These are phyloP conservation scores for Paracentrotus lividus DNA, from an alignment of 53 echinoderm and acorn worm genomes.

Conservation along the genomic window DNA sequence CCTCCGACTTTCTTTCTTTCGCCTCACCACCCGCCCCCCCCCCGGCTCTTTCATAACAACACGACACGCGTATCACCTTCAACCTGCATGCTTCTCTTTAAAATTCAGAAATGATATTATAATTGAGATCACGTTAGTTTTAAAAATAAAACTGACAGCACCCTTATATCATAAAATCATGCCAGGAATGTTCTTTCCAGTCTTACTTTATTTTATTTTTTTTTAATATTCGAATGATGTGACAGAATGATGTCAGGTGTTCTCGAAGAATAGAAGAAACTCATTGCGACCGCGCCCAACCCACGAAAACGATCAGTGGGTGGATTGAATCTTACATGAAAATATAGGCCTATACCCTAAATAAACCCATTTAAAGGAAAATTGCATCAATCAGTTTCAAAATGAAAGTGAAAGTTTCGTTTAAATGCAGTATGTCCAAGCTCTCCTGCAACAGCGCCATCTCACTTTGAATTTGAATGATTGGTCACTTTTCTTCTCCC, in stretches of 20 bases:
- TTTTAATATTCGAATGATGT: neutral
- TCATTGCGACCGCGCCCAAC: neutral
- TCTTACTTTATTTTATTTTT: too few species aligned
- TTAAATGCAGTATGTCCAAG: too few species aligned
- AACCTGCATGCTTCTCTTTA: neutral
- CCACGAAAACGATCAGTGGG: neutral
- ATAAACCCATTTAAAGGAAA: neutral
- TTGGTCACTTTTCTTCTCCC: too few species aligned
- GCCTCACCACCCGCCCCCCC: neutral
- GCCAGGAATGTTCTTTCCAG: neutral
- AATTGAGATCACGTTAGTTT: neutral
- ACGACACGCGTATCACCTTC: neutral
- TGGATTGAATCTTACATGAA: neutral
- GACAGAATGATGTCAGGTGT: neutral
- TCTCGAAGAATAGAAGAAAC: neutral
- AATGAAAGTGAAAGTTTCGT: neutral
- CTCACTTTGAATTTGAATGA: too few species aligned
- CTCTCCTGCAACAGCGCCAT: too few species aligned
- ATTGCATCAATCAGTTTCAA: neutral
- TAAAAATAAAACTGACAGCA: neutral
- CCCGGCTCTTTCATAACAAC: neutral
- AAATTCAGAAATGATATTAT: neutral
- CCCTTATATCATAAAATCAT: neutral
- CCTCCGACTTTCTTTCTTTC: neutral
- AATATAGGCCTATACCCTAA: neutral